phyloP scores from a whole-genome alignment of 92 coral and sea anemone genomes.

The Virgularia gustaviana region DNA sequence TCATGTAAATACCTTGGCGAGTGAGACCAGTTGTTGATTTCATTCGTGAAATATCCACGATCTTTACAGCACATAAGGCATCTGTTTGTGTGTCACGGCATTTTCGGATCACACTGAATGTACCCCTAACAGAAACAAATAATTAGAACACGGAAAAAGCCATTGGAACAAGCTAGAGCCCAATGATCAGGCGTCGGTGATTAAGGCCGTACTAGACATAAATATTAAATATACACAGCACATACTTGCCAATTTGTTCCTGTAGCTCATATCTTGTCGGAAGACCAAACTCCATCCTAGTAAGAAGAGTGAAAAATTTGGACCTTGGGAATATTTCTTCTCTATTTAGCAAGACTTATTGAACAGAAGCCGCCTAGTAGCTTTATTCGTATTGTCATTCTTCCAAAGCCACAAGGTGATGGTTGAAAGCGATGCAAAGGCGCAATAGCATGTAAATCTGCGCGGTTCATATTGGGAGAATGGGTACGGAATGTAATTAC shows the following conservation, averaged over 20 bases:
- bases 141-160: neutral
- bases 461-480: too few species aligned
- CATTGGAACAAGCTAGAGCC: neutral
- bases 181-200: too few species aligned
- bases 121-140: conserved; percentile 67
- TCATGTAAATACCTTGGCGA: conserved; percentile 65
- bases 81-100: conserved; percentile 85
- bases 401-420: too few species aligned
- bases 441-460: too few species aligned
- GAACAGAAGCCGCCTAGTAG: too few species aligned
- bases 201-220: too few species aligned
- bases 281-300: conserved; percentile 82
- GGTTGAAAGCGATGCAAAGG: too few species aligned
- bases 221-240: conserved; percentile 38
- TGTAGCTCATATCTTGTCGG: conserved; percentile 95
- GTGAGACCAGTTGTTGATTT: conserved; percentile 87
- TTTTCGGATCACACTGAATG: conserved; percentile 93
- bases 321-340: neutral
- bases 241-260: conserved; percentile 98
- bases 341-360: too few species aligned
- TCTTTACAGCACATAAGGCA: conserved; percentile 93
- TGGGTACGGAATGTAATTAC: too few species aligned
- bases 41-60: conserved; percentile 91
- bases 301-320: neutral
- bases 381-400: too few species aligned